Conservation (phyloP, 2,113 vertebrate species). For the Peucedramus taeniatus region DNA sequence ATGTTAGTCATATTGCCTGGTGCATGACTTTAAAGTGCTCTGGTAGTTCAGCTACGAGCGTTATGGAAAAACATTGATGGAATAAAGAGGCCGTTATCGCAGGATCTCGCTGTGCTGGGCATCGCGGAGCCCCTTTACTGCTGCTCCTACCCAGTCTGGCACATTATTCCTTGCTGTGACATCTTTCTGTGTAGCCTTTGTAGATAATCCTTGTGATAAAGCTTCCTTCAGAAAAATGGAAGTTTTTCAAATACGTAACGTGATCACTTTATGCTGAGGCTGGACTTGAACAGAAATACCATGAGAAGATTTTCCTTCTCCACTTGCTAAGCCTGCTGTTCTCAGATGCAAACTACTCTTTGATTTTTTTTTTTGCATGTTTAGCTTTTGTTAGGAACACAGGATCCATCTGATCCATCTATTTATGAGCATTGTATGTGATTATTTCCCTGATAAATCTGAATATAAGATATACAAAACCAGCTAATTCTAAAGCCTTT, state of each 20-base stretch:
- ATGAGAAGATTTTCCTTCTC: slow-evolving; percentile 25
- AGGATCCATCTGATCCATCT: background rate
- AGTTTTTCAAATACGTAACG: background rate
- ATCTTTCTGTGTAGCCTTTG: slow-evolving; percentile 11
- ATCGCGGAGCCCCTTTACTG: background rate
- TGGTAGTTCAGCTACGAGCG: background rate
- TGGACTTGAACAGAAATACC: slow-evolving; percentile 8
- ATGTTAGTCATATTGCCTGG: slow-evolving; percentile 29
- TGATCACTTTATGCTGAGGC: background rate
- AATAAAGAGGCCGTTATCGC: slow-evolving; percentile 7
- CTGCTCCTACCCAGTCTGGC: background rate
- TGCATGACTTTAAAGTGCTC: slow-evolving; percentile 23
- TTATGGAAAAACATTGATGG: background rate
- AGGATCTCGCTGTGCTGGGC: background rate
- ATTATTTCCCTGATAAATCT: slow-evolving; percentile 33
- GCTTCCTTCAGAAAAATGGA: background rate
- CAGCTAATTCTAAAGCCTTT: background rate
- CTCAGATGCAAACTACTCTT: background rate
- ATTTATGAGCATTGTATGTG: background rate
- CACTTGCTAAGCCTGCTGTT: background rate
- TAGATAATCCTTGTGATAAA: slow-evolving; percentile 50
- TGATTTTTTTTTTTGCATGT: background rate
- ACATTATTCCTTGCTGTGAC: background rate
- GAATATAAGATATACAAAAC: background rate
- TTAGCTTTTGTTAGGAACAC: background rate